Evolutionary conservation across 1,140 invertebrate genomes (phyloP).

Genomic region (Sweltsa coloradensis): DNA sequence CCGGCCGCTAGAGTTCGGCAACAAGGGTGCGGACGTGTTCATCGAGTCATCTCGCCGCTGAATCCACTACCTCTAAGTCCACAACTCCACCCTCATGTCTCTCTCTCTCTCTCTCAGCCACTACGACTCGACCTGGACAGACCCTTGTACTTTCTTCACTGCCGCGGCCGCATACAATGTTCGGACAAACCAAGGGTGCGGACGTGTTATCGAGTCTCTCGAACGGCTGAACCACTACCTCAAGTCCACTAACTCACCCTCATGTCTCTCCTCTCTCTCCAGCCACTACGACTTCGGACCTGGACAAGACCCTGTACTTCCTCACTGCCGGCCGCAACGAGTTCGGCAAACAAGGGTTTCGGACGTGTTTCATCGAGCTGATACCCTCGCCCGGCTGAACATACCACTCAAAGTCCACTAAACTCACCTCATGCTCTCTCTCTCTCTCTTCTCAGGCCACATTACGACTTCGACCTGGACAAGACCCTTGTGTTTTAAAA

Average conservation of each 20-base stretch:
- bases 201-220: constrained; percentile 99
- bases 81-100: too few species aligned
- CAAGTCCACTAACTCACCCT: too few species aligned
- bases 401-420: too few species aligned
- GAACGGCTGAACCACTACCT: too few species aligned
- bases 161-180: constrained; percentile 98
- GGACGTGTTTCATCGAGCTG: too few species aligned
- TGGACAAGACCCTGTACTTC: constrained; percentile 99
- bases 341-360: too few species aligned
- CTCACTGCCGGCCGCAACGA: constrained; percentile 99
- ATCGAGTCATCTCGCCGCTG: constrained; percentile 94
- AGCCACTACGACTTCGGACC: constrained; percentile 97
- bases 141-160: constrained; percentile 98
- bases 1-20: constrained; percentile 97
- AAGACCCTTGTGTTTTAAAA: constrained; percentile 99
- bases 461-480: constrained; percentile 98
- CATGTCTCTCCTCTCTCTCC: too few species aligned
- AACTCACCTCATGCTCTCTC: too few species aligned
- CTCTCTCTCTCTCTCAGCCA: constrained; percentile 49
- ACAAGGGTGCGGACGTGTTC: constrained; percentile 99
- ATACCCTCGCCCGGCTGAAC: too few species aligned
- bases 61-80: constrained; percentile 95
- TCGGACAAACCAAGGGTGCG: constrained; percentile 97
- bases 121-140: constrained; percentile 99
- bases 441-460: constrained; percentile 40